Evolutionary conservation across 2,888 invertebrate species (phyloP).

Genomic region (Mythimna impura): DNA sequence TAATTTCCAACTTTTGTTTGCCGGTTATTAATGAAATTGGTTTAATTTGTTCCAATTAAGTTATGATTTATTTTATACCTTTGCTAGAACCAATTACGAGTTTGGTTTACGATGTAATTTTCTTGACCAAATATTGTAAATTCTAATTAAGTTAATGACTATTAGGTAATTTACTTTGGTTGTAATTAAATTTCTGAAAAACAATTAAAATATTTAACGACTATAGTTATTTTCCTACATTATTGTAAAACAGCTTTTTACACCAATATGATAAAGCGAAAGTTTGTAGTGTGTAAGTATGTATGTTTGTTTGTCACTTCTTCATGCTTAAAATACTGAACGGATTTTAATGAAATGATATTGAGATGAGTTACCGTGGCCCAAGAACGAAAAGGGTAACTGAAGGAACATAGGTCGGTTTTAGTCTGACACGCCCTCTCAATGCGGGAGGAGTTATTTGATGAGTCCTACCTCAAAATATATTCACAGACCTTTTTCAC

Average conservation of each 20-base stretch:
- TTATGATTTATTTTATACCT: slow-evolving; percentile 15
- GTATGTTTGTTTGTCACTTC: background rate
- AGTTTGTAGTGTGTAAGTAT: no score
- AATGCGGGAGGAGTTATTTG: no score
- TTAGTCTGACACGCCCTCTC: no score
- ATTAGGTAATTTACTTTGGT: slow-evolving; percentile 12
- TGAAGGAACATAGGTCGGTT: no score
- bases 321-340: no score
- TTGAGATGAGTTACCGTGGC: no score
- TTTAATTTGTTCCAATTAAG: slow-evolving; percentile 7
- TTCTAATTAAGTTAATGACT: slow-evolving; percentile 23
- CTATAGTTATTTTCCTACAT: background rate
- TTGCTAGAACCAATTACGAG: slow-evolving; percentile 3
- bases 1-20: background rate
- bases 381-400: no score
- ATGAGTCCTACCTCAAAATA: no score
- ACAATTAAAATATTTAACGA: background rate
- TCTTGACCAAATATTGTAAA: slow-evolving; percentile 25
- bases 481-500: no score
- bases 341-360: no score
- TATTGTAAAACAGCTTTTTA: background rate
- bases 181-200: background rate
- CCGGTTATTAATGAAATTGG: slow-evolving; percentile 5
- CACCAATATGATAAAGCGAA: background rate
- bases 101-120: slow-evolving; percentile 29